Base-by-base conservation (phyloP, 2,113 vertebrate species). In the Mystacornis crossleyi region DNA sequence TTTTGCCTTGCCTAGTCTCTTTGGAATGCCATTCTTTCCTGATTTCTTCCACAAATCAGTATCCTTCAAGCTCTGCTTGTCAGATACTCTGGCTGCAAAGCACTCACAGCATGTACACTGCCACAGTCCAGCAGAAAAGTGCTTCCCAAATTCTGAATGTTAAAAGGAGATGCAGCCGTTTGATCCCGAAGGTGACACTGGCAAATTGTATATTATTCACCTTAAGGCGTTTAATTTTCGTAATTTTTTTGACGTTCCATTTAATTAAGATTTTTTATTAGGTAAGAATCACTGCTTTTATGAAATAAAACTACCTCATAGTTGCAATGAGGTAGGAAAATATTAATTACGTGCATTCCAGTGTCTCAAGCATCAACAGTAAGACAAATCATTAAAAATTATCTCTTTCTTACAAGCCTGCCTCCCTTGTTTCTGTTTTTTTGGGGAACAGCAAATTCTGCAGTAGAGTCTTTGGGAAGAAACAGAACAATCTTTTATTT, bases 1-100 rank as follows among this genome's bases (percentile, higher is more conserved):
- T 83, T 80, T 85, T 93, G 33, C 58, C 62, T 70, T 86, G 55
- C 42, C 25, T 47, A 50, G 21, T 86, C 40, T 80, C 67, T 94
- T 47, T 73, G 71, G 53, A 34, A 57, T 87, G 79, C 48, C 40
- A 12, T 71, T 31, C 43, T 58, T 71, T 81, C 77, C 61, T 82
- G 38, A 67, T 79, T 70, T 89, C 53, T 72, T 91, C 45, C 36
- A 7, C 18, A 70, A 48, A 53, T 88, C 84, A 83, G 47, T 77
- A 69, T 80, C 50, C 24, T 88, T 86, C 74, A 81, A 72, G 31
- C 50, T 92, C 78, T 86, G 21, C 45, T 81, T 55, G 66, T n/a
- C 54, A 62, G 36, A 77, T 42, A 57, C 8, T 66, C 47, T 55
- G 70, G 23, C 75, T 91, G 23, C 57, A 70, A 18, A 90, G n/a